Evolutionary conservation across 2,888 invertebrate species (phyloP), one percentile per base, ranked within the genome.

Genomic region (Helleia helle): DNA sequence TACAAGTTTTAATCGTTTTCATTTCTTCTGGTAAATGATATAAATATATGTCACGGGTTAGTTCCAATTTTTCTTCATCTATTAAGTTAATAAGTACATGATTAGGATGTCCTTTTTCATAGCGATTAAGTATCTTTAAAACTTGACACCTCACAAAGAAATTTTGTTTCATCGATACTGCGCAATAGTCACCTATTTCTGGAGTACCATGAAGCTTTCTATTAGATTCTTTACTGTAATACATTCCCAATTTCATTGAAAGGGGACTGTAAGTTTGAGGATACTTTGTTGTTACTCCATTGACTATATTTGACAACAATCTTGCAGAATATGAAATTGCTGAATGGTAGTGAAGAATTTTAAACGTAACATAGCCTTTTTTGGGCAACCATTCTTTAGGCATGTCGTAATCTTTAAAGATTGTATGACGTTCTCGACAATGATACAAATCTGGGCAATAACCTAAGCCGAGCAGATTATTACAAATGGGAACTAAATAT

Each of bases 321-420:
- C 89, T 81, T 0, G 86, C 91, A 8, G 89, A 88, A 56, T 87
- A 91, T 42, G 86, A 83, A 0, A 87, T 87, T 0, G 91, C 90
- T 48, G 88, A 85, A 40, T 87, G 83, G 15, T 90, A 79, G 48
- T 84, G 66, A 5, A 87, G 54, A 4, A 91, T 80, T 58, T 86
- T 81, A 45, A 90, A 88, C 40, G 85, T 87, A 2, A 91, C 71
- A 2, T 71, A 58, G 0, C 90, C 90, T 30, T 68, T 65, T 49
- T 60, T 65, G 1, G 88, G 89, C 40, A 91, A 66, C 63, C 83
- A 67, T 8, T 75, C 64, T n/a, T 73, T 71, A 3, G 86, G 77
- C 40, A 85, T 79, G 49, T 90, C 87, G 13, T 74, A 71, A 4
- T 84, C 66, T 43, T 87, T 71, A 7, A 92, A 65, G 3, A 88